These are phyloP conservation scores for Typhlomys cinereus DNA, from an alignment of 2,113 vertebrate species.

Conservation along the genomic window DNA sequence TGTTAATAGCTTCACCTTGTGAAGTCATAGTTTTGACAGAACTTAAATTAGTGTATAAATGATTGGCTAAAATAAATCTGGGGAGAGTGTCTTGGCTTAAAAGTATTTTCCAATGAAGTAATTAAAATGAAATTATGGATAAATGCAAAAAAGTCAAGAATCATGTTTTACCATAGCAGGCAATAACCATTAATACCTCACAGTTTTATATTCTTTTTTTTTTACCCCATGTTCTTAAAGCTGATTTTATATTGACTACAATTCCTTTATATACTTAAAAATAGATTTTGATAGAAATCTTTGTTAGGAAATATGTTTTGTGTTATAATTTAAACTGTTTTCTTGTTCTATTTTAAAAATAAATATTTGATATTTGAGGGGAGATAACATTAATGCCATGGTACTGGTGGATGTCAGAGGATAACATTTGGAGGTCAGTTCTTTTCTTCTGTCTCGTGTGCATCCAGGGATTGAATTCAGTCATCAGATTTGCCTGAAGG, in stretches of 20 bases:
- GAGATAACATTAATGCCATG: too few species aligned
- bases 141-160: background rate
- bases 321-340: background rate
- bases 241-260: background rate
- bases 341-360: background rate
- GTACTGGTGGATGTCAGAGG: too few species aligned
- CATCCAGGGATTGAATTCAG: too few species aligned
- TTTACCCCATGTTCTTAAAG: background rate
- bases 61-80: background rate
- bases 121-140: background rate
- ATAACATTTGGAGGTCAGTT: too few species aligned
- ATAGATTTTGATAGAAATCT: background rate
- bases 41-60: background rate
- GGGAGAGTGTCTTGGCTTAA: background rate
- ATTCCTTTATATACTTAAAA: background rate
- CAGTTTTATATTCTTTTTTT: background rate
- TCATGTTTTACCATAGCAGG: background rate
- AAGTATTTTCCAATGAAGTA: background rate
- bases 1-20: conserved; percentile 36
- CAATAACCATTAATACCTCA: background rate
- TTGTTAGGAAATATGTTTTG: background rate
- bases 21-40: background rate
- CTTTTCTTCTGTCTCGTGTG: too few species aligned
- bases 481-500: too few species aligned
- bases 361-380: too few species aligned